phyloP scores from a whole-genome alignment of 2,888 invertebrate species.

The Pterobdella sp. region DNA sequence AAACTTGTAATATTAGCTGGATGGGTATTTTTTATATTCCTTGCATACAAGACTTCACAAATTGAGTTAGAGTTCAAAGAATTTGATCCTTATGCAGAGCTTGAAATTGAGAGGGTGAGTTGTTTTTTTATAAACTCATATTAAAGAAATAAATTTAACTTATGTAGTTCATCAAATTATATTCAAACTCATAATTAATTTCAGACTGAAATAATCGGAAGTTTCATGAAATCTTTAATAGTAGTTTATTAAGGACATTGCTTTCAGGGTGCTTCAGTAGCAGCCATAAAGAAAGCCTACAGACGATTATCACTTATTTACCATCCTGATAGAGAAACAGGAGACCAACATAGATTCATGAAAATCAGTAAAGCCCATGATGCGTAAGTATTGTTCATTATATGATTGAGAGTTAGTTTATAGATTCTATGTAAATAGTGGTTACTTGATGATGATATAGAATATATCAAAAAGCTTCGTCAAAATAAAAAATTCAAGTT shows the following conservation, averaged over 20 bases:
- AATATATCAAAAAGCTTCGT: no score
- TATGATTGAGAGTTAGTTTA: no score
- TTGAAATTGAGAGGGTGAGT: conserved; percentile 72
- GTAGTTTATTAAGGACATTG: no score
- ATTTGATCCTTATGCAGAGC: conserved; percentile 95
- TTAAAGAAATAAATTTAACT: background rate
- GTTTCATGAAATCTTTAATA: no score
- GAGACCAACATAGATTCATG: conserved; percentile 95
- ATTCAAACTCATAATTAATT: background rate
- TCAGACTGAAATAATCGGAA: no score
- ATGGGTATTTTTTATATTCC: conserved; percentile 52
- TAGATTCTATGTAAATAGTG: no score
- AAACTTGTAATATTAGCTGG: conserved; percentile 45
- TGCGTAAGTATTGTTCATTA: conserved; percentile 47
- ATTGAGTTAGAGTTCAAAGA: conserved; percentile 97
- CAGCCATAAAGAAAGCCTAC: conserved; percentile 89
- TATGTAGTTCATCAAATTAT: background rate
- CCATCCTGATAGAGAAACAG: conserved; percentile 77
- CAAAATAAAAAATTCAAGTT: no score
- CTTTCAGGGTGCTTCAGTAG: conserved; percentile 67
- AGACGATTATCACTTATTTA: conserved; percentile 81
- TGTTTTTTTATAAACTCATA: background rate
- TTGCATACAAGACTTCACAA: conserved; percentile 63
- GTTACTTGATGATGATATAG: no score
- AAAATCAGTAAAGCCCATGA: conserved; percentile 79